These are phyloP conservation scores for Pipistrellus nathusii DNA, from an alignment of 2,797 vertebrate genomes.

Conservation along the genomic window DNA sequence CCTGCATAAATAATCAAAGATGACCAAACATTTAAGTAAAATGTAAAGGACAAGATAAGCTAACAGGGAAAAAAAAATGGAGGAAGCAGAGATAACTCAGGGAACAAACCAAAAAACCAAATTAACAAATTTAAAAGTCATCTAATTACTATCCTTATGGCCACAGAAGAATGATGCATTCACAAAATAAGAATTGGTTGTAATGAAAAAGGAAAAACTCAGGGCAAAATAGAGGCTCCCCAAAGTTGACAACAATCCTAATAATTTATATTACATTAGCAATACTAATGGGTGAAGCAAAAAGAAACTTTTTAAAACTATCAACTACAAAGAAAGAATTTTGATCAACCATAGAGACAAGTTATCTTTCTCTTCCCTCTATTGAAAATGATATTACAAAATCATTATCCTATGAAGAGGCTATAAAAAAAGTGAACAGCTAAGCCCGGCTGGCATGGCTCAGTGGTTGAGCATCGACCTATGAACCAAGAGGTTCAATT, in stretches of 20 bases:
- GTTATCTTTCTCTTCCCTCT: not conserved
- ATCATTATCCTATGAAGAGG: not conserved
- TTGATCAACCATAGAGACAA: not conserved
- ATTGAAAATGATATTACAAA: conserved; percentile 4
- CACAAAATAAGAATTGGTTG: conserved; percentile 2
- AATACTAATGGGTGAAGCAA: not conserved
- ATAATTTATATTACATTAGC: not conserved
- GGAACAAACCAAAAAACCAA: not conserved
- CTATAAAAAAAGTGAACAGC: not conserved
- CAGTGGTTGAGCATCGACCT: too few species aligned
- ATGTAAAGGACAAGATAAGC: conserved; percentile 21
- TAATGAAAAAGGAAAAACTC: conserved; percentile 10
- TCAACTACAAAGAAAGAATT: conserved; percentile 25
- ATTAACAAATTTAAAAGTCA: conserved; percentile 2
- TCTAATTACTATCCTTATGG: not conserved
- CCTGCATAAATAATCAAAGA: not conserved
- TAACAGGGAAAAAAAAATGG: not conserved
- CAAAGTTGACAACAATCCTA: not conserved
- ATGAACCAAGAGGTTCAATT: too few species aligned
- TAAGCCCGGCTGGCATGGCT: too few species aligned
- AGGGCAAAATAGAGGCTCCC: not conserved
- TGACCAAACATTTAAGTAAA: not conserved
- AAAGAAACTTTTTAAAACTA: conserved; percentile 27
- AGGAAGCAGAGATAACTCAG: not conserved
- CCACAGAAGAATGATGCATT: not conserved